Base-by-base conservation (phyloP, 2,888 invertebrate genomes). In the Drepana falcataria region DNA sequence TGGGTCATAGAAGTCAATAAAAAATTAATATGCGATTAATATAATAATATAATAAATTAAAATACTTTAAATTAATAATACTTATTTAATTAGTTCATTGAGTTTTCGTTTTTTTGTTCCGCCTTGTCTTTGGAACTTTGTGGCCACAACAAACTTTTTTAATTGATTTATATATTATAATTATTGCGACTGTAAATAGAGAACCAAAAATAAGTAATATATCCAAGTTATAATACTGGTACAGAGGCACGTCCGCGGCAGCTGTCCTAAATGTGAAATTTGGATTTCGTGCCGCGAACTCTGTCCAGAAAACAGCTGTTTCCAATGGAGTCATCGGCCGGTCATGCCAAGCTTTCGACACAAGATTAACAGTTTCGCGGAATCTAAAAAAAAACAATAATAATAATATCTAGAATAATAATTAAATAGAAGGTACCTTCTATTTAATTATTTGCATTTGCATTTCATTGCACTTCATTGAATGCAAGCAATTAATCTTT, bases 251-350 rank as follows among this genome's bases (percentile, higher is more conserved):
- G 56, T 91, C 91, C 0, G 92, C 92, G 2, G 93, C 92, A 1
- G 92, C 84, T 1, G 91, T 85, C 53, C 90, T 84, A 69, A 91
- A 85, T 1, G 77, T 81, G 40, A 81, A 73, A 57, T 93, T 92
- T 5, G 88, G 75, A 64, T 93, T 85, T 55, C 88, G 84, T 4
- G 93, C 93, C 0, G 92, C 92, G 67, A 92, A 94, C 71, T 94
- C 94, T 1, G 93, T 92, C 94, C 94, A 94, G 72, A 90, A 94
- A 7, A 93, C 75, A 2, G 94, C 93, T 0, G 93, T 92, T 51
- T 94, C 92, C 66, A 93, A 68, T 0, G 94, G 91, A 1, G 92
- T 78, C 70, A 92, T 71, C 0, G 93, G 94, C 33, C 93, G 87
- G 65, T 94, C 93, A 55, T 87, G 88, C 90, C 93, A 94, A 4